phyloP scores from a whole-genome alignment of 2,888 invertebrate species.

The Dione vanillae region DNA sequence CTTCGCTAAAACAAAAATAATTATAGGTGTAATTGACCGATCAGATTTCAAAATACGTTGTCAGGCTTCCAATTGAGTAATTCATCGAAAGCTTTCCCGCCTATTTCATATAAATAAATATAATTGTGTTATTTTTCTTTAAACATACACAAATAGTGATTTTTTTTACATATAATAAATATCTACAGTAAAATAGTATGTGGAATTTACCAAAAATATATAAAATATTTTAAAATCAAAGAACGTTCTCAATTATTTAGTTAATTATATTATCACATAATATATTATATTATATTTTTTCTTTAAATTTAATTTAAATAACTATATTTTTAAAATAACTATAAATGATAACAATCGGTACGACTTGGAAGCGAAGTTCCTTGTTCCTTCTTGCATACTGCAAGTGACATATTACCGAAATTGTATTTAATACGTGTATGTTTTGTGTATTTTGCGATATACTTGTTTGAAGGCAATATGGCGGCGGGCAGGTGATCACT shows the following conservation, averaged over 20 bases:
- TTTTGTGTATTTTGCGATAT: constrained; percentile 58
- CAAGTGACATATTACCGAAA: constrained; percentile 44
- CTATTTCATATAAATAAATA: constrained; percentile 44
- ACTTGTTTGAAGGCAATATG: constrained; percentile 73
- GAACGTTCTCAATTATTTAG: too few species aligned
- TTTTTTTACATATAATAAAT: too few species aligned
- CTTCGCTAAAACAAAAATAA: constrained; percentile 18
- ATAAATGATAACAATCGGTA: neutral
- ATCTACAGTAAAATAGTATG: too few species aligned
- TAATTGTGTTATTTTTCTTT: neutral
- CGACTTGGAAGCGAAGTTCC: neutral
- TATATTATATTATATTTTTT: too few species aligned
- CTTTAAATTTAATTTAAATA: neutral
- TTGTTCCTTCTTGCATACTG: constrained; percentile 25
- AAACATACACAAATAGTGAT: neutral
- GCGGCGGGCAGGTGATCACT: constrained; percentile 74
- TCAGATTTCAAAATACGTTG: constrained; percentile 53
- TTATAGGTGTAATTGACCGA: constrained; percentile 45
- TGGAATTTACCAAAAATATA: too few species aligned
- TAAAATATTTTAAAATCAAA: too few species aligned
- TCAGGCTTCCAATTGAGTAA: constrained; percentile 52
- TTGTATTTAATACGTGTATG: constrained; percentile 37
- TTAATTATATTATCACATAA: too few species aligned
- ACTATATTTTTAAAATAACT: neutral
- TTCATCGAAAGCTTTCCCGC: constrained; percentile 55